Base-by-base conservation (phyloP, 2,888 invertebrate genomes). In the Cerastis rubricosa region DNA sequence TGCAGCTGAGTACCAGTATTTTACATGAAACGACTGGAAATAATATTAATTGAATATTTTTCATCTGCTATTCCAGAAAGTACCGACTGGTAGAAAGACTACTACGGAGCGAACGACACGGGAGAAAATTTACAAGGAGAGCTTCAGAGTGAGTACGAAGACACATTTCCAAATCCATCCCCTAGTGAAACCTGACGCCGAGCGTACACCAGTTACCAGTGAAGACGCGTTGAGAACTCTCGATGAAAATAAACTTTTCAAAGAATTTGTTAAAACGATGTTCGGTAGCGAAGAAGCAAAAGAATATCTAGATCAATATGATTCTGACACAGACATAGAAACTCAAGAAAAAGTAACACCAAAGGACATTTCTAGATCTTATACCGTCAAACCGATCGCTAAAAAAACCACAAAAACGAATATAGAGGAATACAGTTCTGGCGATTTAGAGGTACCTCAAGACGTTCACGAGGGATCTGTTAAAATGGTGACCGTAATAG, bases 221-320 rank as follows among this genome's bases (percentile, higher is more conserved):
- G 0, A 49, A 1, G 90, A 90, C 5, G 66, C 79, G 14, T 70
- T 93, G 3, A 89, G 92, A 75, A 84, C 85, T 4, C 54, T 90
- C 4, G 79, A 90, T 4, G 90, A 93, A 22, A 87, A 89, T 6
- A 66, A 88, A 11, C 65, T 92, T 7, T 92, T 94, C 73, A 89
- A 91, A 77, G 91, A 93, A 49, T 93, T 94, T 76, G 73, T 94
- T 19, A 68, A 76, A 49, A 91, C 93, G 0, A 91, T 94, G 89
- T 94, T 94, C 73, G 85, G 81, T n/a, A 91, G 90, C 47, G 87
- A 92, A 29, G 93, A 94, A 78, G 83, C 88, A 7, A 80, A 86
- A 45, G 87, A 90, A 51, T 87, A 86, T 71, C 71, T 80, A 59
- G 85, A 87, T 43, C 59, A 78, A 67, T 66, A 71, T 40, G 75